Evolutionary conservation across 2,888 invertebrate species (phyloP).

Genomic region (Oscheius sp.): DNA sequence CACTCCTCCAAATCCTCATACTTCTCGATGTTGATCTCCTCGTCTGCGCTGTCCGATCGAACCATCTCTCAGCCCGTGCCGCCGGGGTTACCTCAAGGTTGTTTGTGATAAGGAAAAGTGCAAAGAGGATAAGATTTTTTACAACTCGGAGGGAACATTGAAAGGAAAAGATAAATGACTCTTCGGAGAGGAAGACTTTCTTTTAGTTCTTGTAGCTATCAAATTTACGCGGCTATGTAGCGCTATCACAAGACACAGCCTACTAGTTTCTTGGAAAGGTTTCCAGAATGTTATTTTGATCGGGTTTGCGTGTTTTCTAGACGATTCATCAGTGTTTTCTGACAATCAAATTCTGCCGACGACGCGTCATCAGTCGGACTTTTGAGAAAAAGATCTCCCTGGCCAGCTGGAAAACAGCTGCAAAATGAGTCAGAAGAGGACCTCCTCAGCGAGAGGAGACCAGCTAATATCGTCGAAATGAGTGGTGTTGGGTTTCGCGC

Average conservation of each 20-base stretch:
- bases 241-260: background rate
- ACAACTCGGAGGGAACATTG: background rate
- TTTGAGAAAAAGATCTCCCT: conserved; percentile 1
- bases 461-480: background rate
- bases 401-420: conserved; percentile 22
- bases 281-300: background rate
- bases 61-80: conserved; percentile 53
- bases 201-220: no score
- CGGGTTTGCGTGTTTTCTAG: background rate
- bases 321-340: background rate
- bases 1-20: conserved; percentile 32
- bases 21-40: conserved; percentile 36
- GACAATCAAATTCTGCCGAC: background rate
- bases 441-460: background rate
- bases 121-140: no score
- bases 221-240: no score
- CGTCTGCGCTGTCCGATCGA: conserved; percentile 59
- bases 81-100: conserved; percentile 52
- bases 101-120: background rate
- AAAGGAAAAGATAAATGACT: background rate
- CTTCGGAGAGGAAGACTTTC: background rate
- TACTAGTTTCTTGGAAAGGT: background rate
- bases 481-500: background rate
- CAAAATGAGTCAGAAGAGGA: background rate
- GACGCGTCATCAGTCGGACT: background rate